Conservation (phyloP, 2,888 invertebrate genomes). For the Tipula confusa region DNA sequence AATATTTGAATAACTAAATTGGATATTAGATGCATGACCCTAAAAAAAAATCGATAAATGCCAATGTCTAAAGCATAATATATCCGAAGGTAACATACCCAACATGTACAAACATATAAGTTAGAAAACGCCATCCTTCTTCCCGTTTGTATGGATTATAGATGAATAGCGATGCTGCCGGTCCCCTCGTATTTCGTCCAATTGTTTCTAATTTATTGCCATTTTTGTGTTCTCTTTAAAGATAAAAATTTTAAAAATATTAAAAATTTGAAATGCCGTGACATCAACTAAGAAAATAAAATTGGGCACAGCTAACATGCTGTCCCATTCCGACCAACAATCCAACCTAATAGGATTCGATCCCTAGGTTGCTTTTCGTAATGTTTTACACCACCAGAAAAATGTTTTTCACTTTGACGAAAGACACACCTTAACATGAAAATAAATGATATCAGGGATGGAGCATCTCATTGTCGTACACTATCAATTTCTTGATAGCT, state of each 20-base stretch:
- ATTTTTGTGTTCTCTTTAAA: background rate
- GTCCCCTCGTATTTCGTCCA: constrained; percentile 54
- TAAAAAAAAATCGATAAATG: constrained; percentile 4
- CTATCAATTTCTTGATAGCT: too few species aligned
- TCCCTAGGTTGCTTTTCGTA: too few species aligned
- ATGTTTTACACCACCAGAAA: too few species aligned
- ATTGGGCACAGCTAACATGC: too few species aligned
- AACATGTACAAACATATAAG: constrained; percentile 95
- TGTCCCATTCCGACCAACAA: too few species aligned
- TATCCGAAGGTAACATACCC: constrained; percentile 56
- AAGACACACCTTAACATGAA: too few species aligned
- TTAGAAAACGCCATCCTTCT: constrained; percentile 89
- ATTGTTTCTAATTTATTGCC: background rate
- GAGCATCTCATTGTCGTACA: too few species aligned
- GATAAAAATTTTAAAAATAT: background rate
- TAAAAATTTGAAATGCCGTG: too few species aligned
- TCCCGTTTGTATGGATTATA: constrained; percentile 81
- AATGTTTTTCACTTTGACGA: too few species aligned
- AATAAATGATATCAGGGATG: too few species aligned
- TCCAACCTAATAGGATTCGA: too few species aligned
- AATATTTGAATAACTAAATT: constrained; percentile 89
- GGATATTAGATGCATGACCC: constrained; percentile 80
- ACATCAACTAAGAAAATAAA: too few species aligned
- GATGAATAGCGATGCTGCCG: constrained; percentile 76
- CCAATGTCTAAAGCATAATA: background rate